A percentile compares a stretch with the other conserved stretches of the same genome.
These are phyloP conservation scores for Rhingia campestris DNA, from an alignment of 2,888 invertebrate genomes.

Conservation along the genomic window DNA sequence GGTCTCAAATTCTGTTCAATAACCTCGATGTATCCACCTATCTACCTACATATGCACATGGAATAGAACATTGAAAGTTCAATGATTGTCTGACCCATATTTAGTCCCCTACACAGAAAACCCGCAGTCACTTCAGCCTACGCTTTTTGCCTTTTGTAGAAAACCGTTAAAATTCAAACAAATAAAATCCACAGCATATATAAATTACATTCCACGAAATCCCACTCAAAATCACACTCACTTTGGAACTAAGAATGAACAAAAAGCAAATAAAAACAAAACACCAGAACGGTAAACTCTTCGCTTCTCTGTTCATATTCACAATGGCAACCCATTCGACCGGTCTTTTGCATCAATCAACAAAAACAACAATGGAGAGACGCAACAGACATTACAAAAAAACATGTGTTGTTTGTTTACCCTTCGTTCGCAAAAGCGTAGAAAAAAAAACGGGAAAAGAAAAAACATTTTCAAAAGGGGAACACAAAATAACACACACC, in stretches of 20 bases:
- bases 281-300: too few relatives aligned
- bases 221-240: slow-evolving; percentile 43
- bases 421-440: neutral
- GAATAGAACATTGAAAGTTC: slow-evolving; percentile 28
- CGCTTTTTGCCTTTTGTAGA: slow-evolving; percentile 3
- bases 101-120: slow-evolving; percentile 29
- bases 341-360: slow-evolving; percentile 25
- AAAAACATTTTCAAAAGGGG: too few relatives aligned
- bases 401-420: slow-evolving; percentile 62
- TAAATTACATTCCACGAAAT: slow-evolving; percentile 47
- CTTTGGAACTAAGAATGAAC: too few relatives aligned
- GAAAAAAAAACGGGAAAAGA: too few relatives aligned
- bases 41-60: too few relatives aligned
- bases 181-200: slow-evolving; percentile 21
- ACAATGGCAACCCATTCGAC: neutral
- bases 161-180: slow-evolving; percentile 34
- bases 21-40: too few relatives aligned
- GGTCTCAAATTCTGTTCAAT: too few relatives aligned
- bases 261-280: too few relatives aligned
- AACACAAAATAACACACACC: too few relatives aligned
- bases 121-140: slow-evolving; percentile 10
- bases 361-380: neutral
- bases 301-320: too few relatives aligned
- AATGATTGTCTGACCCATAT: slow-evolving; percentile 53
- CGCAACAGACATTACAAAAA: slow-evolving; percentile 27